Evolutionary conservation across 2,797 vertebrate genomes (phyloP).

Genomic region (Hapalemur alaotrensis): DNA sequence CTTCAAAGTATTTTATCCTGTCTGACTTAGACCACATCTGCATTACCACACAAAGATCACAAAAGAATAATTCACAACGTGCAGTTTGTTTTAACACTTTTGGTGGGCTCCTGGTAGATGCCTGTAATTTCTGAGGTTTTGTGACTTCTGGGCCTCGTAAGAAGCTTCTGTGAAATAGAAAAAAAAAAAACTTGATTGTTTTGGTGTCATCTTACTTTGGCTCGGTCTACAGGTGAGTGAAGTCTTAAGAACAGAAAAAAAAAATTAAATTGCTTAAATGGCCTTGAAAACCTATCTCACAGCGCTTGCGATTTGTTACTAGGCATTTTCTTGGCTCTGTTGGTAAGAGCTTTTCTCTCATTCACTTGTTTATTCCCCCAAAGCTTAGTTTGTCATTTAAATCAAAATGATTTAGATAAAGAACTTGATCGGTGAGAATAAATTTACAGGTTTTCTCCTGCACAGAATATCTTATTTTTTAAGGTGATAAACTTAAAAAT

Average conservation of each 20-base stretch:
- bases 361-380: slow-evolving; percentile 58
- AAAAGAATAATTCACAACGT: not conserved
- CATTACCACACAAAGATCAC: not conserved
- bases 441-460: slow-evolving; percentile 68
- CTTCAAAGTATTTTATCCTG: not conserved
- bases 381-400: slow-evolving; percentile 71
- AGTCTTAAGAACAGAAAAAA: slow-evolving; percentile 33
- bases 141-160: not conserved
- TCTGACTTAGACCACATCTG: not conserved
- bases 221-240: slow-evolving; percentile 32
- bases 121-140: not conserved
- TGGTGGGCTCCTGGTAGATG: not conserved
- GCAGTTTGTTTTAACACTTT: not conserved
- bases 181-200: not conserved
- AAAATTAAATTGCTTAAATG: slow-evolving; percentile 31
- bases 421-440: slow-evolving; percentile 66
- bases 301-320: slow-evolving; percentile 59
- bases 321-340: slow-evolving; percentile 32
- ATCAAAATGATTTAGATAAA: slow-evolving; percentile 83
- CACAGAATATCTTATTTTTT: slow-evolving; percentile 73
- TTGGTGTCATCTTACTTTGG: slow-evolving; percentile 17
- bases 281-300: slow-evolving; percentile 57
- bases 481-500: slow-evolving; percentile 78
- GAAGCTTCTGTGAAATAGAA: slow-evolving; percentile 27
- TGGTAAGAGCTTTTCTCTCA: slow-evolving; percentile 54